These are phyloP conservation scores for Lacerta bilineata DNA, from an alignment of 2,797 vertebrate genomes.

Conservation along the genomic window DNA sequence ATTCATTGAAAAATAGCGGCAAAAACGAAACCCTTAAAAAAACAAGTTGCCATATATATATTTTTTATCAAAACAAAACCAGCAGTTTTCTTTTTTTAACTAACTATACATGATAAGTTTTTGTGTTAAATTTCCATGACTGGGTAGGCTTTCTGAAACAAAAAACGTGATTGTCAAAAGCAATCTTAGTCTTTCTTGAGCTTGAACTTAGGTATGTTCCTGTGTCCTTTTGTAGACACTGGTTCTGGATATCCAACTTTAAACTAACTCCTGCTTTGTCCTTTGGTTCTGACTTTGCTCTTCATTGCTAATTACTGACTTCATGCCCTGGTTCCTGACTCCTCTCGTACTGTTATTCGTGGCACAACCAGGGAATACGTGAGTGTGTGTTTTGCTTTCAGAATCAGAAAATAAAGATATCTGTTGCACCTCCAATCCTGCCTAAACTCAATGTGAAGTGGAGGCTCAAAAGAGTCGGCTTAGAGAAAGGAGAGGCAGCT, in stretches of 20 bases:
- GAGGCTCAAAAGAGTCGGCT: constrained; percentile 39
- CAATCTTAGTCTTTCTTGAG: no score
- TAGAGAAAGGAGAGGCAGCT: not conserved
- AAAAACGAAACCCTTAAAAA: no score
- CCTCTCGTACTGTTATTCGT: not conserved
- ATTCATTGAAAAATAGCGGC: no score
- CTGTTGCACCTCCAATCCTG: not conserved
- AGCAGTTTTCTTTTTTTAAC: no score
- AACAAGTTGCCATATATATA: no score
- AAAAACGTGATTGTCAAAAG: no score
- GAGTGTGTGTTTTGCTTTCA: not conserved
- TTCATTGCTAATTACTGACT: not conserved
- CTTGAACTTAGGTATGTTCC: not conserved
- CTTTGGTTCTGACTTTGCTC: no score
- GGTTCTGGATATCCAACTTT: not conserved
- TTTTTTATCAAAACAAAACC: no score
- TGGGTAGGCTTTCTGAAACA: no score
- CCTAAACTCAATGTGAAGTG: not conserved
- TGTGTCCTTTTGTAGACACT: not conserved
- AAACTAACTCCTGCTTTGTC: no score
- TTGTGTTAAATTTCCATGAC: no score
- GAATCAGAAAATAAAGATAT: not conserved
- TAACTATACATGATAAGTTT: no score
- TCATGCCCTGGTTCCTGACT: not conserved
- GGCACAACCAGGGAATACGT: not conserved